phyloP scores from a whole-genome alignment of 1,140 invertebrate species.

The Fopius arisanus region DNA sequence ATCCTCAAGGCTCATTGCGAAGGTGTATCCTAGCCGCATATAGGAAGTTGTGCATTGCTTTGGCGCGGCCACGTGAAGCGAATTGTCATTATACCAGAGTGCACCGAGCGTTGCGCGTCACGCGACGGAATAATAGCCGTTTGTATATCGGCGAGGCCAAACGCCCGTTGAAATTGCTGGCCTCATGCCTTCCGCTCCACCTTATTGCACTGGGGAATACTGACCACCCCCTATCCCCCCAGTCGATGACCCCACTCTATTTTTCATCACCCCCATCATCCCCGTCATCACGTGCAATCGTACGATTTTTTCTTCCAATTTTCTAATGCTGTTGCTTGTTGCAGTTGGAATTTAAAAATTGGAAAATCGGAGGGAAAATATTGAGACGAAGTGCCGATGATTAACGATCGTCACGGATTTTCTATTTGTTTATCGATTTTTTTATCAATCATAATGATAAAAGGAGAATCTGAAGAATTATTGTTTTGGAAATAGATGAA shows the following conservation, averaged over 20 bases:
- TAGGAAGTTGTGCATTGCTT: slow-evolving; percentile 31
- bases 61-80: slow-evolving; percentile 31
- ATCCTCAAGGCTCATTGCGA: not conserved
- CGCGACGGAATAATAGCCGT: slow-evolving; percentile 33
- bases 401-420: too few relatives aligned
- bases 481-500: too few relatives aligned
- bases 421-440: too few relatives aligned
- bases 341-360: too few relatives aligned
- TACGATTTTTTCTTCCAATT: too few relatives aligned
- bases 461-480: too few relatives aligned
- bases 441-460: too few relatives aligned
- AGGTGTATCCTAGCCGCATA: slow-evolving; percentile 9
- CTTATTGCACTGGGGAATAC: not conserved
- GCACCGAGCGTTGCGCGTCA: slow-evolving; percentile 22
- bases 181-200: slow-evolving; percentile 25
- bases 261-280: too few relatives aligned
- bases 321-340: too few relatives aligned
- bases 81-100: slow-evolving; percentile 32
- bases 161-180: slow-evolving; percentile 32
- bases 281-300: too few relatives aligned
- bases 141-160: slow-evolving; percentile 29
- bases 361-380: too few relatives aligned
- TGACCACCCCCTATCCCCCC: not conserved
- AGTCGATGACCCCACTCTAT: slow-evolving; percentile 25
- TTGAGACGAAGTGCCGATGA: too few relatives aligned